These are phyloP conservation scores for Tetramorium alpestre DNA, from an alignment of 1,140 invertebrate species.

Conservation along the genomic window DNA sequence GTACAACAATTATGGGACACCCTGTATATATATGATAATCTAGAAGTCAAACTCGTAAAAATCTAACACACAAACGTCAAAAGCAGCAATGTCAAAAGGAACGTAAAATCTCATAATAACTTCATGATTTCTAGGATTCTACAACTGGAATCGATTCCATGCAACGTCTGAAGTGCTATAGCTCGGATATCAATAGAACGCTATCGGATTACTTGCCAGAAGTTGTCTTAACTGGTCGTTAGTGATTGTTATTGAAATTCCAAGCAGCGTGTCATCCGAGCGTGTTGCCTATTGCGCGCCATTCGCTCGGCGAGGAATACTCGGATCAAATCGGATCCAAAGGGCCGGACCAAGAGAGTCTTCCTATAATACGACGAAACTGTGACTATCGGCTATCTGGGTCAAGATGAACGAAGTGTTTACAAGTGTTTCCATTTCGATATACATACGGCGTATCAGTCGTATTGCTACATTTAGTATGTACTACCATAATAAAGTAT, in stretches of 20 bases:
- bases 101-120: constrained; percentile 11
- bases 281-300: neutral
- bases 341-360: constrained; percentile 17
- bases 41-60: neutral
- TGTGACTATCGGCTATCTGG: constrained; percentile 49
- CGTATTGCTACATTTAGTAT: constrained; percentile 55
- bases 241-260: constrained; percentile 50
- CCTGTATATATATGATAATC: neutral
- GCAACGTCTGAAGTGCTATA: neutral
- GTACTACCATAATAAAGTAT: constrained; percentile 49
- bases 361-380: constrained; percentile 63
- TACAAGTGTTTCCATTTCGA: constrained; percentile 40
- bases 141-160: neutral
- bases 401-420: constrained; percentile 60
- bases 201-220: constrained; percentile 28
- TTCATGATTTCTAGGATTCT: neutral
- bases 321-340: constrained; percentile 22
- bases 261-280: constrained; percentile 37
- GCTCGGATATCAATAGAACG: constrained; percentile 30
- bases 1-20: too few species aligned
- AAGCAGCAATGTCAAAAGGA: neutral
- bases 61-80: neutral
- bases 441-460: neutral
- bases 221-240: constrained; percentile 20
- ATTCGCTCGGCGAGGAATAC: neutral